phyloP scores from a whole-genome alignment of 2,888 invertebrate genomes.

The Drosophila percnosoma region DNA sequence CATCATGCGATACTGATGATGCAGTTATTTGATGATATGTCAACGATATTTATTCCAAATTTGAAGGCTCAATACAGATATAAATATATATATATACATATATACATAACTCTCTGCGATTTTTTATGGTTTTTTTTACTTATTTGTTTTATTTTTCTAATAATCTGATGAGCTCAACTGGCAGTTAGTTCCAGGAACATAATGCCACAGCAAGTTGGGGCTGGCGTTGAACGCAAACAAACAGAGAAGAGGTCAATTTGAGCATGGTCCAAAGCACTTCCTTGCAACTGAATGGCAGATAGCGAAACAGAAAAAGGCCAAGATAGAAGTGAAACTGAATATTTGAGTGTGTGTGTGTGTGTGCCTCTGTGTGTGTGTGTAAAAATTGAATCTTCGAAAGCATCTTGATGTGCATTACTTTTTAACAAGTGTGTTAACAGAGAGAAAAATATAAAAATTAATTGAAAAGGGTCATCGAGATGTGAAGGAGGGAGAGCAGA shows the following conservation, averaged over 20 bases:
- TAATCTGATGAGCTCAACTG: background rate
- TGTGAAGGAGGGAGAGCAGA: background rate
- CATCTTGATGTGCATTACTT: constrained; percentile 41
- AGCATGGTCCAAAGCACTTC: background rate
- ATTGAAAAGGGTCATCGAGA: constrained; percentile 58
- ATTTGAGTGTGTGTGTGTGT: background rate
- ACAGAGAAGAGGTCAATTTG: background rate
- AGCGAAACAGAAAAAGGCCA: background rate
- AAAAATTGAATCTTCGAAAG: constrained; percentile 20
- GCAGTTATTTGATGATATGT: background rate
- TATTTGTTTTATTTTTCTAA: background rate
- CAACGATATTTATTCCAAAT: too few species aligned
- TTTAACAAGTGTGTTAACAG: constrained; percentile 16
- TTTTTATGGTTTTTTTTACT: background rate
- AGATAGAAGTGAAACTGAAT: background rate
- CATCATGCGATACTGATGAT: background rate
- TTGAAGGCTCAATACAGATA: background rate
- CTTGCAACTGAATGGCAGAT: background rate
- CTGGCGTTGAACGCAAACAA: background rate
- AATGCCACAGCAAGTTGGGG: background rate
- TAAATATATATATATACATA: background rate
- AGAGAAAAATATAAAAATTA: constrained; percentile 21
- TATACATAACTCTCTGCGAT: background rate
- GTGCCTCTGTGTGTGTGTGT: background rate
- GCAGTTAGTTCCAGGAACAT: constrained; percentile 1